phyloP scores from a whole-genome alignment of 1,140 invertebrate species.

The Mycetomoellerius zeteki region DNA sequence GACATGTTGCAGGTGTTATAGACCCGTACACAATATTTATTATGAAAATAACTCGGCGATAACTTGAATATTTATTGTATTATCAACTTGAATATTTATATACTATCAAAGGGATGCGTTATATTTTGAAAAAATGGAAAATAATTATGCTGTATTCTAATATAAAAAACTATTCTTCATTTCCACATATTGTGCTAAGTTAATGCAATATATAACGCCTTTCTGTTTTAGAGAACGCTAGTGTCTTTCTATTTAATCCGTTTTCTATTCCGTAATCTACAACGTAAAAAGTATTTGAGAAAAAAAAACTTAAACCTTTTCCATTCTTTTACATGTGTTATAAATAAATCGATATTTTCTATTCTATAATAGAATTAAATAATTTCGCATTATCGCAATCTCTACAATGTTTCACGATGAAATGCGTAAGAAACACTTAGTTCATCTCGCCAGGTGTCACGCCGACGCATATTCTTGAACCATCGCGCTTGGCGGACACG shows the following conservation, averaged over 20 bases:
- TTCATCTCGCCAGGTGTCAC: constrained; percentile 29
- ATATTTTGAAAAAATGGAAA: constrained; percentile 3
- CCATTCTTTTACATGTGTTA: background rate
- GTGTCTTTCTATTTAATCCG: background rate
- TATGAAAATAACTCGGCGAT: constrained; percentile 29
- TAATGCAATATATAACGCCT: constrained; percentile 11
- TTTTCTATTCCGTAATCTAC: background rate
- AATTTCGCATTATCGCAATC: constrained; percentile 14
- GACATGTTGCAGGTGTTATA: no score
- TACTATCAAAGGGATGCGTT: constrained; percentile 26
- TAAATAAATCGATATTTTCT: background rate
- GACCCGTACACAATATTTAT: constrained; percentile 48
- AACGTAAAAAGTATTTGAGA: background rate
- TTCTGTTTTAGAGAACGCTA: background rate
- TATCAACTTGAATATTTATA: background rate
- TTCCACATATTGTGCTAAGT: constrained; percentile 16
- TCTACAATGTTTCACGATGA: background rate
- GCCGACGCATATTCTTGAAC: constrained; percentile 24
- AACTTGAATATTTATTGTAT: constrained; percentile 28
- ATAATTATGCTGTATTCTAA: constrained; percentile 16
- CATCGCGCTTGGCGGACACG: constrained; percentile 39
- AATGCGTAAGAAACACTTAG: constrained; percentile 8
- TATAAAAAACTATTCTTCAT: constrained; percentile 50
- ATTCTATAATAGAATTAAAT: background rate
- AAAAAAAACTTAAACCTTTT: background rate